Evolutionary conservation across 2,113 vertebrate genomes (phyloP).

Genomic region (Dascyllus trimaculatus): DNA sequence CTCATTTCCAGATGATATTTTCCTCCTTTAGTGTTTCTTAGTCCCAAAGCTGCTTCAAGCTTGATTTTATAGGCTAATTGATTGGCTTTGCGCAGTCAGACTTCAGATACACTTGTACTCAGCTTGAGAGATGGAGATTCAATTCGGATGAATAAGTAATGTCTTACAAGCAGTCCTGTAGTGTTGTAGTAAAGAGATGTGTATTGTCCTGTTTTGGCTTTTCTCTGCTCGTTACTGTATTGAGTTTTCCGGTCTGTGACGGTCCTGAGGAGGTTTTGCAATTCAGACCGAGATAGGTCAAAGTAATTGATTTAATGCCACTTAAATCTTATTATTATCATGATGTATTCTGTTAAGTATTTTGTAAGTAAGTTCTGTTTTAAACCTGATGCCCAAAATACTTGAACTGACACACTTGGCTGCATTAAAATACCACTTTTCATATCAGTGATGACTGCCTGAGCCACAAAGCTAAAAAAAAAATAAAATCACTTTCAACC

Average conservation of each 20-base stretch:
- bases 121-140: conserved; percentile 39
- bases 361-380: conserved; percentile 14
- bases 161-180: conserved; percentile 34
- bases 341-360: not conserved
- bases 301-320: conserved; percentile 9
- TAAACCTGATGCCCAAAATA: not conserved
- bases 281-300: not conserved
- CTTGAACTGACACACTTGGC: not conserved
- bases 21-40: conserved; percentile 10
- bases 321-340: not conserved
- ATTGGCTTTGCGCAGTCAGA: conserved; percentile 47
- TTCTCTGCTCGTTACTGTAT: conserved; percentile 4
- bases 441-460: not conserved
- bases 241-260: conserved; percentile 4
- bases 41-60: conserved; percentile 23
- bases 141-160: conserved; percentile 58
- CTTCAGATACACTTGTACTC: conserved; percentile 38
- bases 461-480: not conserved
- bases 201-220: conserved; percentile 12
- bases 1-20: conserved; percentile 26
- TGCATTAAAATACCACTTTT: not conserved
- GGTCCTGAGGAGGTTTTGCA: conserved; percentile 14
- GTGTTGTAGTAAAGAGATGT: conserved; percentile 1
- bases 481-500: no score
- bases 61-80: conserved; percentile 52